These are phyloP conservation scores for Rana temporaria DNA, from an alignment of 2,113 vertebrate genomes.

Conservation along the genomic window DNA sequence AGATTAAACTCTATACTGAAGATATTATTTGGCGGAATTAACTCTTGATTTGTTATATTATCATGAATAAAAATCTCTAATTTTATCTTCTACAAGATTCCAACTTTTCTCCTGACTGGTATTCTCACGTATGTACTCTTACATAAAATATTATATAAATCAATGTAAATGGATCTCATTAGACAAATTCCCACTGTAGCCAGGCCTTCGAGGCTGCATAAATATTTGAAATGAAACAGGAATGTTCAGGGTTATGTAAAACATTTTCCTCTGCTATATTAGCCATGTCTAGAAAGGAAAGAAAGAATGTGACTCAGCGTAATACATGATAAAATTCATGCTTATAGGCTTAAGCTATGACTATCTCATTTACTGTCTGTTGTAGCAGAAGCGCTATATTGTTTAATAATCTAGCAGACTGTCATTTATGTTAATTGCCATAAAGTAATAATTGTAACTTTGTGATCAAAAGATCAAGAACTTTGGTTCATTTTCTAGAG, in stretches of 20 bases:
- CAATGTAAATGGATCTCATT: background rate
- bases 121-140: too few species aligned
- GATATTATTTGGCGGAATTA: too few species aligned
- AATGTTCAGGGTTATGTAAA: background rate
- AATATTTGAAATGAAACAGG: background rate
- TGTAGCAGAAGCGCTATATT: background rate
- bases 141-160: background rate
- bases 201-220: background rate
- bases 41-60: too few species aligned
- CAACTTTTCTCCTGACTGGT: too few species aligned
- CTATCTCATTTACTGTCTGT: background rate
- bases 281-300: too few species aligned
- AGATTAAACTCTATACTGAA: too few species aligned
- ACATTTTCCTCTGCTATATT: background rate
- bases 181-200: background rate
- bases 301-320: background rate
- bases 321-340: background rate
- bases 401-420: conserved; percentile 4
- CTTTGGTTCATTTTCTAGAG: conserved; percentile 21
- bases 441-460: conserved; percentile 18
- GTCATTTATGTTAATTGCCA: background rate
- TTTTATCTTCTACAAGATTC: too few species aligned
- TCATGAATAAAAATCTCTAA: too few species aligned
- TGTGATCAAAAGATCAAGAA: background rate
- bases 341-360: background rate